Base-by-base conservation (phyloP, 2,797 vertebrate genomes). In the Gymnothorax reevesii region DNA sequence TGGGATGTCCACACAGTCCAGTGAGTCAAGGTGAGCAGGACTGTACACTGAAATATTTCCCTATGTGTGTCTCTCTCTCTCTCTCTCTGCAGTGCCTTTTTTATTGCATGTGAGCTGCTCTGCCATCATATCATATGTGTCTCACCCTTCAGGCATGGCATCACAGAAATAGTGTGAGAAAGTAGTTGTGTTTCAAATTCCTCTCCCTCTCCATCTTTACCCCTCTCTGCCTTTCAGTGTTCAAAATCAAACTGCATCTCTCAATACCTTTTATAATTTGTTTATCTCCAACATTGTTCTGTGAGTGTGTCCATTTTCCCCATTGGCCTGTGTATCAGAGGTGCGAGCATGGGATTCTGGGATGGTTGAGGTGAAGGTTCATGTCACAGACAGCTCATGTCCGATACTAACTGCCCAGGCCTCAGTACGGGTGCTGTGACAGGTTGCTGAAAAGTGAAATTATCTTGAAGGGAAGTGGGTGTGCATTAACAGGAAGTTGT, bases 401-500 rank as follows among this genome's bases (percentile, higher is more conserved):
- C 87, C 87, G 87, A 87, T 80, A 8, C 8, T 33, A 79, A 10
- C 9, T 17, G 15, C n/a, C 13, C 82, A 10, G 42, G 27, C n/a
- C 27, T 7, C 52, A 3, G 83, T 57, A 57, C 15, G 33, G 69
- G 22, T 55, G 13, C 17, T 75, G n/a, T 84, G 83, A 84, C 83
- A 84, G 17, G 77, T 80, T 52, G n/a, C 55, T 57, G 8, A 55
- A 8, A 57, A 64, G 82, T 92, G 90, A 91, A 90, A 88, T 85
- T 91, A 42, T n/a, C 62, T 64, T 86, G 91, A 90, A 92, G 95
- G 96, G 95, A 96, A 96, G 93, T 93, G 77, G 87, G 62, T 88
- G 90, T 88, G 92, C 89, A 90, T 93, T 92, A 95, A 95, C 89
- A 92, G 95, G 95, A 96, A 96, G 96, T 96, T 95, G 94, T 96